Base-by-base conservation (phyloP, 1,140 invertebrate species). In the Panagrolaimus sp. region DNA sequence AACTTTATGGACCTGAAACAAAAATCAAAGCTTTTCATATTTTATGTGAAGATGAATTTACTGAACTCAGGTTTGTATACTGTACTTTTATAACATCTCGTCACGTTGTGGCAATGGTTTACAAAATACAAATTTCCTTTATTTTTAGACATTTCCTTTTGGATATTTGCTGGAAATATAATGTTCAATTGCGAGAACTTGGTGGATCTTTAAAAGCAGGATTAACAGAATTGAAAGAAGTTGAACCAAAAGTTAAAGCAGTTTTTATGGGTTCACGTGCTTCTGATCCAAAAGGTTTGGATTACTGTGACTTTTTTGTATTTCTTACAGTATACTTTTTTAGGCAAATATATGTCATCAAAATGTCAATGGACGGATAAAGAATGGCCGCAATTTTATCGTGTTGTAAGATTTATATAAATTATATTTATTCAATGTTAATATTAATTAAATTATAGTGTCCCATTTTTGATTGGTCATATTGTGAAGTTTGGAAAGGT, bases 321-420 rank as follows among this genome's bases (percentile, higher is more conserved):
- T 9, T 24, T 9, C 17, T 15, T 24, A 9, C 15, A 48, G 26
- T n/a, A n/a, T n/a, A n/a, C n/a, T 55, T 0, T 24, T 55, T 24
- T 55, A 21, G 77, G n/a, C 44, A 45, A 58, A 28, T 73, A 65
- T 55, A 77, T 77, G 75, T 63, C 68, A 32, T 62, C 44, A 1
- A 67, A 76, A 43, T 71, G 77, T 38, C 62, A 77, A 65, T 79
- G 73, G 73, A 77, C 76, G 9, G 76, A 78, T 38, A 1, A 21
- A 0, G 76, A 58, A 15, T 77, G 76, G 76, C 76, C 76, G 4
- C 69, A 62, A 24, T 78, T 78, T 26, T 70, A 70, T 26, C 45
- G 76, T 17, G 76, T 73, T 32, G n/a, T n/a, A n/a, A n/a, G n/a
- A n/a, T n/a, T n/a, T n/a, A n/a, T n/a, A n/a, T n/a, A n/a, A n/a